Conservation (phyloP, 2,888 invertebrate genomes). For the Abrostola tripartita region DNA sequence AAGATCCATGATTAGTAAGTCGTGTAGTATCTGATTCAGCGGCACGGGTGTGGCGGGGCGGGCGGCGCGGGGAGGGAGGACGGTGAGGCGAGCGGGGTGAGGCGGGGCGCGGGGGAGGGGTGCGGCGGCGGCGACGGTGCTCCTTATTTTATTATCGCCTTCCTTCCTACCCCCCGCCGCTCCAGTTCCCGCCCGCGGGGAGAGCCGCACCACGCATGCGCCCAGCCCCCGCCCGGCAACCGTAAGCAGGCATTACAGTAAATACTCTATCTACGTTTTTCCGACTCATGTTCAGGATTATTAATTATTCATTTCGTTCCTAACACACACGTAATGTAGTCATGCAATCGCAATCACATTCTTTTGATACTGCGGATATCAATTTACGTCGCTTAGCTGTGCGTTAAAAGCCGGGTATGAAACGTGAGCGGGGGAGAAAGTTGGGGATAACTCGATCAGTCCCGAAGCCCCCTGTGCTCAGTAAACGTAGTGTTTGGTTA, state of each 20-base stretch:
- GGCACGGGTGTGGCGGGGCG: constrained; percentile 50
- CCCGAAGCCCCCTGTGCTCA: constrained; percentile 22
- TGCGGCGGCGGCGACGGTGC: constrained; percentile 52
- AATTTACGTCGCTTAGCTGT: constrained; percentile 13
- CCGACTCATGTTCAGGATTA: constrained; percentile 54
- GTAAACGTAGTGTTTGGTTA: constrained; percentile 27
- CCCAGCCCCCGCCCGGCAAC: constrained; percentile 31
- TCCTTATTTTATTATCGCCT: constrained; percentile 75
- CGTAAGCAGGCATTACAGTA: constrained; percentile 46
- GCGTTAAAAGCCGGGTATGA: constrained; percentile 4
- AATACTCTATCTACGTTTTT: constrained; percentile 53
- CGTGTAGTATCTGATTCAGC: constrained; percentile 58
- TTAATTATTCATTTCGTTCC: constrained; percentile 54
- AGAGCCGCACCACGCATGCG: constrained; percentile 49
- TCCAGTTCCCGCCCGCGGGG: constrained; percentile 23
- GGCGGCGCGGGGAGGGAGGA: constrained; percentile 6
- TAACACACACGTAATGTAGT: constrained; percentile 27
- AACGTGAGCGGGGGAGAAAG: constrained; percentile 20
- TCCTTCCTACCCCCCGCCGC: constrained; percentile 58
- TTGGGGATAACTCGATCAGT: constrained; percentile 47
- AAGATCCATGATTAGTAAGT: constrained; percentile 57
- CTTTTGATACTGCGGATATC: constrained; percentile 8
- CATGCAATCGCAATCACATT: constrained; percentile 9
- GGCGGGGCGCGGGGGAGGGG: constrained; percentile 33
- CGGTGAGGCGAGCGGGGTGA: constrained; percentile 16